These are phyloP conservation scores for Mayetiola destructor DNA, from an alignment of 2,888 invertebrate species.

Conservation along the genomic window DNA sequence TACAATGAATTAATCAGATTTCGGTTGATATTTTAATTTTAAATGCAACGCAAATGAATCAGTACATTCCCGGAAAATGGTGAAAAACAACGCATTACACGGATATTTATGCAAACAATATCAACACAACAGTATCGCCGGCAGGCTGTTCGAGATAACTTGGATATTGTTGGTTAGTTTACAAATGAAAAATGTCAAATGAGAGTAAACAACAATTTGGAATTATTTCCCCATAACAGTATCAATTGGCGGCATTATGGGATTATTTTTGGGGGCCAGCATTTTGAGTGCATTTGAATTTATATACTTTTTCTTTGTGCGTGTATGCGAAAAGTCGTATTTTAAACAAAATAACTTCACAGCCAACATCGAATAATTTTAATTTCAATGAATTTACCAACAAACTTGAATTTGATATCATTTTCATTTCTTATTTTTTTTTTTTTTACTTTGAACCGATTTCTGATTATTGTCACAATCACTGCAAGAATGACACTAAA, in stretches of 20 bases:
- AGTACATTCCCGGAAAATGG: not conserved
- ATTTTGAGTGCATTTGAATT: conserved; percentile 44
- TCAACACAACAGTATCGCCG: conserved; percentile 37
- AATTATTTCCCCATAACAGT: conserved; percentile 29
- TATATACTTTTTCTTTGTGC: conserved; percentile 39
- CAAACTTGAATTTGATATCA: too few relatives aligned
- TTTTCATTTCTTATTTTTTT: not conserved
- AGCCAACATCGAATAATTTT: not conserved
- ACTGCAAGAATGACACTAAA: too few relatives aligned
- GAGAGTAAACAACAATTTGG: not conserved
- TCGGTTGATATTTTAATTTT: not conserved
- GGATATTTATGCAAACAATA: conserved; percentile 24
- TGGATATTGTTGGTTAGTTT: conserved; percentile 30
- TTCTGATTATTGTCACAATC: too few relatives aligned
- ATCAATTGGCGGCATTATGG: conserved; percentile 43
- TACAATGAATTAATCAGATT: not conserved
- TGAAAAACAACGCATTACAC: not conserved
- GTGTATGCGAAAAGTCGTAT: not conserved
- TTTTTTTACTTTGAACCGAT: too few relatives aligned
- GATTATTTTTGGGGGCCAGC: conserved; percentile 45
- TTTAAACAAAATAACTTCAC: not conserved
- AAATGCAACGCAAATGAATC: not conserved
- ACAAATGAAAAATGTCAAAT: too few relatives aligned
- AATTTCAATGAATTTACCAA: too few relatives aligned
- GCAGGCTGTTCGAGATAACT: conserved; percentile 34